Percentiles rank a stretch among this genome's conserved stretches.
Evolutionary conservation across 2,888 invertebrate genomes (phyloP).

Genomic region (Conus canariensis): DNA sequence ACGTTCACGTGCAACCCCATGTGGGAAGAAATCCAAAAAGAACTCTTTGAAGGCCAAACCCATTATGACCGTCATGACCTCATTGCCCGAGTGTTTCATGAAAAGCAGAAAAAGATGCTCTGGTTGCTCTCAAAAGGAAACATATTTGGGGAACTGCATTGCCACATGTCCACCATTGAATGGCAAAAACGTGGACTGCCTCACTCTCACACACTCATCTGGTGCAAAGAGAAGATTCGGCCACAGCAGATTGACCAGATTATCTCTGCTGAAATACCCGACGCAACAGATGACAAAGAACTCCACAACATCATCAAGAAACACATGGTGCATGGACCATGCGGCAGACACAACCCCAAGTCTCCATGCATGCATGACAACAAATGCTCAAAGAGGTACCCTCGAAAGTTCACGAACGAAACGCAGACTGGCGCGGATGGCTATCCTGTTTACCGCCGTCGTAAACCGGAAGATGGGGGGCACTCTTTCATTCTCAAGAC

Average conservation of each 20-base stretch:
- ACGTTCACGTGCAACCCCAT: conserved; percentile 54
- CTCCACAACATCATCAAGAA: conserved; percentile 53
- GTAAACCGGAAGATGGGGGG: conserved; percentile 31
- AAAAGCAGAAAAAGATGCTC: too few relatives aligned
- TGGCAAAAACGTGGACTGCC: conserved; percentile 75
- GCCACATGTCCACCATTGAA: conserved; percentile 67
- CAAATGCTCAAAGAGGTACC: conserved; percentile 77
- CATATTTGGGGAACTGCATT: conserved; percentile 47
- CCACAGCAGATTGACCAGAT: conserved; percentile 41
- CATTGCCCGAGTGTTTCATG: too few relatives aligned
- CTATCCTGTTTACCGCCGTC: conserved; percentile 74
- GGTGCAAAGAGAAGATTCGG: conserved; percentile 57
- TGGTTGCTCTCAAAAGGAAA: too few relatives aligned
- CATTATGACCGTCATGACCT: too few relatives aligned
- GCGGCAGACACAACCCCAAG: conserved; percentile 48
- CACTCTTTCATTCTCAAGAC: conserved; percentile 35
- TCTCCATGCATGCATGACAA: conserved; percentile 74
- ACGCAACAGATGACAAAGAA: conserved; percentile 49
- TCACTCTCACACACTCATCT: too few relatives aligned
- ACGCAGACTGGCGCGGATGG: conserved; percentile 71
- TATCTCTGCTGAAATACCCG: conserved; percentile 60
- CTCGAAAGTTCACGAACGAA: conserved; percentile 52
- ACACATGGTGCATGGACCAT: conserved; percentile 64
- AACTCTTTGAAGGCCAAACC: conserved; percentile 20
- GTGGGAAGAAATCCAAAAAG: conserved; percentile 50